Percentiles rank a stretch among this genome's conserved stretches.
These are phyloP conservation scores for Mormyrus proboscirostris DNA, from an alignment of 2,797 vertebrate species.

Conservation along the genomic window DNA sequence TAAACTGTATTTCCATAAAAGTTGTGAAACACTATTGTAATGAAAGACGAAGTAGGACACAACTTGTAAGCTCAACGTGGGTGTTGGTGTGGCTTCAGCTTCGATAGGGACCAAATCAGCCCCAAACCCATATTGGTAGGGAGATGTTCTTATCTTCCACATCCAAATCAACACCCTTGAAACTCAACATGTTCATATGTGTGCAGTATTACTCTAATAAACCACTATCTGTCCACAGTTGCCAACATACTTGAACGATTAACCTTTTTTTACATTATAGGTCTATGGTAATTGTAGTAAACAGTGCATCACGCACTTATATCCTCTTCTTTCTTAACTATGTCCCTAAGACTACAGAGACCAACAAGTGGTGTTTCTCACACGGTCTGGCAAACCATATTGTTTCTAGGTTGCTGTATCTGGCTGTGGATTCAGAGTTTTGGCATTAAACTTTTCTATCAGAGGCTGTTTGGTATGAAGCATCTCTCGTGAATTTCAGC, in stretches of 20 bases:
- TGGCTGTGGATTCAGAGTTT: neutral
- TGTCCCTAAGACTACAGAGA: neutral
- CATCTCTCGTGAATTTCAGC: neutral
- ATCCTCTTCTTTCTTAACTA: neutral
- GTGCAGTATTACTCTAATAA: neutral
- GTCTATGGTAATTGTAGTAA: neutral
- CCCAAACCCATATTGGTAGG: neutral
- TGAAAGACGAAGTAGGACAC: neutral
- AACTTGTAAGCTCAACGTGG: neutral
- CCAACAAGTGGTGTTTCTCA: neutral
- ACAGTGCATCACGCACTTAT: neutral
- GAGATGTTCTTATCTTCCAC: neutral
- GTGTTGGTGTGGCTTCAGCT: neutral
- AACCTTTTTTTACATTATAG: neutral
- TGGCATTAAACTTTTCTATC: constrained; percentile 10
- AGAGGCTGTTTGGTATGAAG: neutral
- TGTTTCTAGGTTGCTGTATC: neutral
- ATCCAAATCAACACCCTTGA: neutral
- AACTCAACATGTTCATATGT: neutral
- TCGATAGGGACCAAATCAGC: neutral
- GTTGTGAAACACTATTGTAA: neutral
- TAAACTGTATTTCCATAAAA: neutral
- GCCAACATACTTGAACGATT: neutral
- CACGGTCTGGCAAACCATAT: neutral
- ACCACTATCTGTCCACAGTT: neutral